phyloP scores from a whole-genome alignment of 2,797 vertebrate genomes.

The Paramormyrops hopkinsi region DNA sequence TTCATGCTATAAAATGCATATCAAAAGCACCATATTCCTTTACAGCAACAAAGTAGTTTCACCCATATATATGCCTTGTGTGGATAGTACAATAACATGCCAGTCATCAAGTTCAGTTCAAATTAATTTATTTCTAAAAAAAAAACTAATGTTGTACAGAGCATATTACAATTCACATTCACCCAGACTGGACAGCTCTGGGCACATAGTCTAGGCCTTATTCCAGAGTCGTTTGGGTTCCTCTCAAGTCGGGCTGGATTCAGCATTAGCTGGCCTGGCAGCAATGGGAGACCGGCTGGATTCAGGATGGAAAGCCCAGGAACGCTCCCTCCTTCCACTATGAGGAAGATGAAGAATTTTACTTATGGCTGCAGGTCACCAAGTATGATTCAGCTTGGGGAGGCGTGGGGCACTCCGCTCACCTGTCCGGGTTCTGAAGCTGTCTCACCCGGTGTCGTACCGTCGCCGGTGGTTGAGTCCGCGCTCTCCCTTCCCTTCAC shows the following conservation, averaged over 20 bases:
- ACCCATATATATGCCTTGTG: neutral
- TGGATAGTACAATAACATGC: neutral
- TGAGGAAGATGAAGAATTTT: neutral
- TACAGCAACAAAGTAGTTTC: neutral
- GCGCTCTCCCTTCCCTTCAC: neutral
- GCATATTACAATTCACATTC: neutral
- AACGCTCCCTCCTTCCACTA: neutral
- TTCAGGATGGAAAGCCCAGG: neutral
- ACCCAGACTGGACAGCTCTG: neutral
- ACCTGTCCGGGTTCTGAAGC: neutral
- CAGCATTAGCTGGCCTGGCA: neutral
- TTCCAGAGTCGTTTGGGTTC: neutral
- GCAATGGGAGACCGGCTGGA: neutral
- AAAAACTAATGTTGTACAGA: neutral
- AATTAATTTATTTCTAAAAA: neutral
- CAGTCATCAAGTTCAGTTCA: neutral
- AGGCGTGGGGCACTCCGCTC: neutral
- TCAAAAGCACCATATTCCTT: neutral
- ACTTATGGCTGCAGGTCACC: neutral
- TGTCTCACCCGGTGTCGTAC: neutral
- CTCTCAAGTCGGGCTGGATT: neutral
- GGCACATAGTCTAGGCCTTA: neutral
- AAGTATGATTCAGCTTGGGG: neutral
- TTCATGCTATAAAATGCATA: neutral
- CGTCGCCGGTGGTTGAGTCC: neutral